These are phyloP conservation scores for Fopius arisanus DNA, from an alignment of 1,140 invertebrate species.

Conservation along the genomic window DNA sequence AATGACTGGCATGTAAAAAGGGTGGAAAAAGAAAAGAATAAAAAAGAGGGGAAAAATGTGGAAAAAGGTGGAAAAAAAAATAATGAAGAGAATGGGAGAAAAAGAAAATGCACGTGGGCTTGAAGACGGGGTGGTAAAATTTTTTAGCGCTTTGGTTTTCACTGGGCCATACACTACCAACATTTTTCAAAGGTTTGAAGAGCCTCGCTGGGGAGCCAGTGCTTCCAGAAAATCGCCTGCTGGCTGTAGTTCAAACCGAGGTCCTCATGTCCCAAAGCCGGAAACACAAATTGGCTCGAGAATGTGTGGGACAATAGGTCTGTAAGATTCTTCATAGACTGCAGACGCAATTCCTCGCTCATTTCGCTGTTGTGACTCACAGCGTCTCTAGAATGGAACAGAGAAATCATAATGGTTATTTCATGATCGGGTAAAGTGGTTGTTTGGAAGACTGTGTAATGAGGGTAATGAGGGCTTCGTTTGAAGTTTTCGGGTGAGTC, in stretches of 20 bases:
- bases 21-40: background rate
- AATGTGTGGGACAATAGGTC: slow-evolving; percentile 79
- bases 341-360: slow-evolving; percentile 70
- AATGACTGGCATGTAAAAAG: background rate
- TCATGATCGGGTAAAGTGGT: background rate
- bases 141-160: background rate
- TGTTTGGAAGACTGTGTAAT: background rate
- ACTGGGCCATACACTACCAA: slow-evolving; percentile 54
- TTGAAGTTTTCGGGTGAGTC: background rate
- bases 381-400: slow-evolving; percentile 67
- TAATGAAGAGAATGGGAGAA: background rate
- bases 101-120: background rate
- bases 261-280: slow-evolving; percentile 82
- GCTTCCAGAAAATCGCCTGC: slow-evolving; percentile 77
- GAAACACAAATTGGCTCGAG: slow-evolving; percentile 83
- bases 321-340: slow-evolving; percentile 79
- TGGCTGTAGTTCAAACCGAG: slow-evolving; percentile 70
- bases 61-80: background rate
- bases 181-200: slow-evolving; percentile 79
- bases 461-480: background rate
- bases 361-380: slow-evolving; percentile 69
- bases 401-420: background rate
- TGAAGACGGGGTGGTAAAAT: background rate
- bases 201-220: slow-evolving; percentile 83
- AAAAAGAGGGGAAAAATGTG: background rate